phyloP scores from a whole-genome alignment of 1,140 invertebrate species.

The Drosophila sturtevanti region DNA sequence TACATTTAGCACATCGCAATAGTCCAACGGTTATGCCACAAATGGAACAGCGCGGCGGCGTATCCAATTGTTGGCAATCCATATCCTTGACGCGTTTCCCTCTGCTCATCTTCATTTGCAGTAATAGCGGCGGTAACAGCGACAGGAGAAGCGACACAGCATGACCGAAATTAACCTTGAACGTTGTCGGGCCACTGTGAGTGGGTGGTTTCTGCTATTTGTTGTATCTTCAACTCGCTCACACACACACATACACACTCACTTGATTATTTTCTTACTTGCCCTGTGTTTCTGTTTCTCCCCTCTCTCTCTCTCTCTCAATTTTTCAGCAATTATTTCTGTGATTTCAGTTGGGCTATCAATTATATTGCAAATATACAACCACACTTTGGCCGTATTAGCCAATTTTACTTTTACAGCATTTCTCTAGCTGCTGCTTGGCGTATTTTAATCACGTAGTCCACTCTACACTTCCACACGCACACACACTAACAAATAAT shows the following conservation, averaged over 20 bases:
- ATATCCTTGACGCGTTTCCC: slow-evolving; percentile 71
- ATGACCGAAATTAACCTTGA: slow-evolving; percentile 60
- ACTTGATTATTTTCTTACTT: not conserved
- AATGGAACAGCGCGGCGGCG: slow-evolving; percentile 84
- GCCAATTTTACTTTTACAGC: slow-evolving; percentile 39
- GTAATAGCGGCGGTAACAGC: slow-evolving; percentile 13
- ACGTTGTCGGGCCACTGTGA: slow-evolving; percentile 28
- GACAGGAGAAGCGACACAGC: slow-evolving; percentile 4
- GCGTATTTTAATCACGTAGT: slow-evolving; percentile 77
- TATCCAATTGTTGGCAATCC: slow-evolving; percentile 43
- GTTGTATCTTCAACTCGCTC: slow-evolving; percentile 30
- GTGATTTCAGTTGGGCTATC: slow-evolving; percentile 36
- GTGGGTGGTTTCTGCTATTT: slow-evolving; percentile 1
- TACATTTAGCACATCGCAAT: slow-evolving; percentile 89
- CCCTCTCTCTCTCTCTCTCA: not conserved
- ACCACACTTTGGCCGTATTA: slow-evolving; percentile 29
- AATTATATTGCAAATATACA: slow-evolving; percentile 43
- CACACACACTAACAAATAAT: slow-evolving; percentile 14
- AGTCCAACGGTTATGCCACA: slow-evolving; percentile 88
- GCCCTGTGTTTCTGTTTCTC: not conserved
- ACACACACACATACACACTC: slow-evolving; percentile 1
- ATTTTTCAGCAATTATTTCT: slow-evolving; percentile 18
- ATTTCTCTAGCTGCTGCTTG: slow-evolving; percentile 41
- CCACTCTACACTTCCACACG: slow-evolving; percentile 40
- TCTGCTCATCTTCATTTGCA: slow-evolving; percentile 50